These are phyloP conservation scores for Homarus americanus DNA, from an alignment of 1,140 invertebrate genomes.

Conservation along the genomic window DNA sequence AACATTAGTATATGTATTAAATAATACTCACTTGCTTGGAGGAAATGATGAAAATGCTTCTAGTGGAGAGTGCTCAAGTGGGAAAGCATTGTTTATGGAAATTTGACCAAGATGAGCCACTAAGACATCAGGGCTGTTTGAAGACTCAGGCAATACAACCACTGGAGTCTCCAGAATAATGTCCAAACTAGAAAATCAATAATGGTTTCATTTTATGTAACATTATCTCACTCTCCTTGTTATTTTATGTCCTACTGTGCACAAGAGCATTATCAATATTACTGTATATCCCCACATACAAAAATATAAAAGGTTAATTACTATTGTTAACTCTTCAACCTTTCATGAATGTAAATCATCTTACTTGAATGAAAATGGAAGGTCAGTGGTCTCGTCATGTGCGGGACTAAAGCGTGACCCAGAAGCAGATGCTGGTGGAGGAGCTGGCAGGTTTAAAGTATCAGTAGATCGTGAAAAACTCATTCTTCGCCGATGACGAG, in stretches of 20 bases:
- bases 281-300: background rate
- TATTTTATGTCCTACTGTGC: too few relatives aligned
- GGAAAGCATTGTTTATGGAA: conserved; percentile 80
- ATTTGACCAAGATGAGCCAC: conserved; percentile 96
- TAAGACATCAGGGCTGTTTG: conserved; percentile 89
- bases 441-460: conserved; percentile 67
- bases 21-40: conserved; percentile 48
- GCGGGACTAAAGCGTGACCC: conserved; percentile 62
- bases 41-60: conserved; percentile 34
- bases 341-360: background rate
- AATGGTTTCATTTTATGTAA: background rate
- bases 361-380: conserved; percentile 55
- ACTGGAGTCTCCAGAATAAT: conserved; percentile 93
- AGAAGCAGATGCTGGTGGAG: conserved; percentile 68
- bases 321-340: background rate
- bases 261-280: too few relatives aligned
- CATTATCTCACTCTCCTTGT: too few relatives aligned
- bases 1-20: too few relatives aligned
- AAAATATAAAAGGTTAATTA: background rate
- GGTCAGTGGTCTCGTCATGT: conserved; percentile 50
- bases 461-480: conserved; percentile 70
- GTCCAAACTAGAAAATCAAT: conserved; percentile 78
- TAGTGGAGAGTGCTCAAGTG: background rate
- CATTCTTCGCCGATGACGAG: conserved; percentile 36
- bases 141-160: conserved; percentile 88